Evolutionary conservation across 2,888 invertebrate species (phyloP).

Genomic region (Schizaphis graminum): DNA sequence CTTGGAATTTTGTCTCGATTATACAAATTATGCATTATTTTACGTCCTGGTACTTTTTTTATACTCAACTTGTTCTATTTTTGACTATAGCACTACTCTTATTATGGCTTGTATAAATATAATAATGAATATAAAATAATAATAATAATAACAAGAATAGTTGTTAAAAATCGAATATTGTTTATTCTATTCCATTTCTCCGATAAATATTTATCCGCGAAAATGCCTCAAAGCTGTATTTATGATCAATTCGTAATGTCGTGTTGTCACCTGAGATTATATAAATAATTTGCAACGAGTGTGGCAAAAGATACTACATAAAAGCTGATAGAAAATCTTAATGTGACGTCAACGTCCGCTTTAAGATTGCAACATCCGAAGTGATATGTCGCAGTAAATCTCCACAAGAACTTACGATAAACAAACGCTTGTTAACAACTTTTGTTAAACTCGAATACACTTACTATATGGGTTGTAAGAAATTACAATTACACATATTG

Average conservation of each 20-base stretch:
- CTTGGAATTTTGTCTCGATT: neutral
- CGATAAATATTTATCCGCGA: neutral
- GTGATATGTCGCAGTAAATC: neutral
- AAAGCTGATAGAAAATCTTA: neutral
- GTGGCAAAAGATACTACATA: neutral
- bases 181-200: neutral
- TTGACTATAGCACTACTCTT: neutral
- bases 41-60: neutral
- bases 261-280: neutral
- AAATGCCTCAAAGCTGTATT: neutral
- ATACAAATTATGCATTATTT: neutral
- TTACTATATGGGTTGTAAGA: neutral
- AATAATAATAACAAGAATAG: neutral
- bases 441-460: neutral
- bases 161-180: neutral
- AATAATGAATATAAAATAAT: neutral
- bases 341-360: neutral
- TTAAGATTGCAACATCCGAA: neutral
- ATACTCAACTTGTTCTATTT: neutral
- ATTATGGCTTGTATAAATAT: neutral
- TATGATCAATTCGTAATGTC: neutral
- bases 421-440: slow-evolving; percentile 5
- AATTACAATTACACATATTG: neutral
- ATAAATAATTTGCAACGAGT: neutral
- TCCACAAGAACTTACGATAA: neutral